These are phyloP conservation scores for Equus quagga DNA, from an alignment of 2,113 vertebrate species.

Conservation along the genomic window DNA sequence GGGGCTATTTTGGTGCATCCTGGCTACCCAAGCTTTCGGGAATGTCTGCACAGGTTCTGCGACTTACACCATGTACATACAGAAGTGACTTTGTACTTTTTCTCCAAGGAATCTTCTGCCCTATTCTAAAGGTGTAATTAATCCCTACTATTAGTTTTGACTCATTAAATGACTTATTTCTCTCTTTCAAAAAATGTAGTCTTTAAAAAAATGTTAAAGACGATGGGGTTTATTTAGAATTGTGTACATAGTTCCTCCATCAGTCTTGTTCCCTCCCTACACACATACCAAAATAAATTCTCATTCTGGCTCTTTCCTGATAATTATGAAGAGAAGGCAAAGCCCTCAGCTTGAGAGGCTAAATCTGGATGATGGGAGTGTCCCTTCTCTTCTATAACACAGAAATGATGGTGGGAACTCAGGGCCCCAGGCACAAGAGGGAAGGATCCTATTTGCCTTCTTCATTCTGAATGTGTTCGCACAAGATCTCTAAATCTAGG, in stretches of 20 bases:
- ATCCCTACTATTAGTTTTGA: neutral
- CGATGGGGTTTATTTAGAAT: neutral
- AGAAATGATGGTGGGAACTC: neutral
- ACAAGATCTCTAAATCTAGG: neutral
- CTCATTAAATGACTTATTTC: neutral
- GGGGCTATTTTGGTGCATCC: neutral
- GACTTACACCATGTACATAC: neutral
- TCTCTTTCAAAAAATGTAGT: neutral
- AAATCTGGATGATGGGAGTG: neutral
- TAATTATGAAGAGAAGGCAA: neutral
- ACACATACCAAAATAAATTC: neutral
- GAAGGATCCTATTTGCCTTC: neutral
- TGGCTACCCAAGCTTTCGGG: neutral
- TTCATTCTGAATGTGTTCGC: neutral
- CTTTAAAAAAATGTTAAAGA: neutral
- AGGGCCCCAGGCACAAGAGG: neutral
- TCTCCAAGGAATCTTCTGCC: neutral
- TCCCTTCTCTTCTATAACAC: neutral
- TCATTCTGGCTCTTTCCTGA: neutral
- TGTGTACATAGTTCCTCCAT: neutral
- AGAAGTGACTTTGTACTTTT: neutral
- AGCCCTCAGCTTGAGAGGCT: neutral
- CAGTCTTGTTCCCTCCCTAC: neutral
- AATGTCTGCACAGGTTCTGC: neutral
- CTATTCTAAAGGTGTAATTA: neutral